Base-by-base conservation (phyloP, 2,797 vertebrate genomes). In the Aplochiton taeniatus region DNA sequence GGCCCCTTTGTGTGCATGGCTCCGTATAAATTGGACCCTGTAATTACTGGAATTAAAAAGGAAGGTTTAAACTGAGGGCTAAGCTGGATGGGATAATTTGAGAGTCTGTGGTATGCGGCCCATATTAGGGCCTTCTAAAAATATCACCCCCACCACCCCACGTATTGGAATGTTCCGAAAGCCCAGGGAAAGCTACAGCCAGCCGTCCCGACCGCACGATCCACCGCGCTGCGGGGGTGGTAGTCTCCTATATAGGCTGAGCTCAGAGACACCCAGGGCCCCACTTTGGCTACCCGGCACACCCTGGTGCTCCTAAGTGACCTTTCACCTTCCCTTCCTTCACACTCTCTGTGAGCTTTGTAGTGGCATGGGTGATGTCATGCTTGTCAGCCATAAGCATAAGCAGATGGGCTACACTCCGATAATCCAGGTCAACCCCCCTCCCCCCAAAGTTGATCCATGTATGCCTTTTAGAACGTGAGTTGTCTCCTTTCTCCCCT, bases 21-120 rank as follows among this genome's bases (percentile, higher is more conserved):
- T 90, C 89, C 89, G 87, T 92, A 93, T 92, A 94, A 93, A 94
- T 92, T 92, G 90, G 84, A 93, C 90, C 88, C 93, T 94, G 89
- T 94, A 93, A 94, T 94, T 94, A 94, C 91, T 88, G 90, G 92
- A 93, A 93, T 94, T 93, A 93, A 93, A 94, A 94, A 93, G 92
- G 87, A 93, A 92, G 92, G 91, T 93, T 93, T 93, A 93, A 93
- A 92, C 91, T 91, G 89, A 93, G 91, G 90, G 89, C 92, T 93
- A 91, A 90, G 80, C 90, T 92, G 87, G 90, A 94, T 92, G 87
- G 92, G 93, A 94, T 94, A 93, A 94, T 94, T 94, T 94, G 92
- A 94, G 93, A 93, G 92, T 92, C 91, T 93, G 93, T 93, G 93
- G 93, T 94, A 93, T 94, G 92, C 82, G 87, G 90, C 85, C 90